phyloP scores from a whole-genome alignment of 2,888 invertebrate genomes.

The Cyrtodaria siliqua region DNA sequence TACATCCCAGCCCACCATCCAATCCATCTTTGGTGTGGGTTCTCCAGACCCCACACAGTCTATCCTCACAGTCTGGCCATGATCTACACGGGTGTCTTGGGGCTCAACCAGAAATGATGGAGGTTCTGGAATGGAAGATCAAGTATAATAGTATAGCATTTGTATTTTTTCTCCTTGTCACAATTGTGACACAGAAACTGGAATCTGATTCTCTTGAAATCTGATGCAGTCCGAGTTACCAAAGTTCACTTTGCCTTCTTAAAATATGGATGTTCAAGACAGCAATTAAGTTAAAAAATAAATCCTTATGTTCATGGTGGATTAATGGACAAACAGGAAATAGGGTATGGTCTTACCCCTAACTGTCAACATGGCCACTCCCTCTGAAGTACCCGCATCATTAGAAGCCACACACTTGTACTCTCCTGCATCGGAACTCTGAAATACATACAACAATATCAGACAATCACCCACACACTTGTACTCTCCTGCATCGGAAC shows the following conservation, averaged over 20 bases:
- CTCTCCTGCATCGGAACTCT: conserved; percentile 85
- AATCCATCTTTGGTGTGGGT: conserved; percentile 88
- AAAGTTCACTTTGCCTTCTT: too few species aligned
- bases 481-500: too few species aligned
- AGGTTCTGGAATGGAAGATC: conserved; percentile 81
- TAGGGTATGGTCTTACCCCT: conserved; percentile 71
- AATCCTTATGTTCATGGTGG: too few species aligned
- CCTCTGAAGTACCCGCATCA: conserved; percentile 84
- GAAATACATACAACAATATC: conserved; percentile 27
- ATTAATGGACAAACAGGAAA: too few species aligned
- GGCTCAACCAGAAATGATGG: conserved; percentile 84
- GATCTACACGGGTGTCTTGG: conserved; percentile 73
- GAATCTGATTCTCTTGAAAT: too few species aligned
- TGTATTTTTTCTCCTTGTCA: too few species aligned
- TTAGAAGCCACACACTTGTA: conserved; percentile 87
- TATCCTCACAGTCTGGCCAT: conserved; percentile 83
- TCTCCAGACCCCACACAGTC: conserved; percentile 89
- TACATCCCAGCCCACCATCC: conserved; percentile 87
- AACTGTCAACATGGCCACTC: conserved; percentile 83
- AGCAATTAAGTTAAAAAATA: too few species aligned
- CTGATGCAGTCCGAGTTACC: too few species aligned
- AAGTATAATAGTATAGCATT: too few species aligned
- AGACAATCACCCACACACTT: too few species aligned
- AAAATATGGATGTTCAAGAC: too few species aligned
- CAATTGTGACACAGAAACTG: too few species aligned